phyloP scores from a whole-genome alignment of 2,888 invertebrate species.

The Teleiodes luculella region DNA sequence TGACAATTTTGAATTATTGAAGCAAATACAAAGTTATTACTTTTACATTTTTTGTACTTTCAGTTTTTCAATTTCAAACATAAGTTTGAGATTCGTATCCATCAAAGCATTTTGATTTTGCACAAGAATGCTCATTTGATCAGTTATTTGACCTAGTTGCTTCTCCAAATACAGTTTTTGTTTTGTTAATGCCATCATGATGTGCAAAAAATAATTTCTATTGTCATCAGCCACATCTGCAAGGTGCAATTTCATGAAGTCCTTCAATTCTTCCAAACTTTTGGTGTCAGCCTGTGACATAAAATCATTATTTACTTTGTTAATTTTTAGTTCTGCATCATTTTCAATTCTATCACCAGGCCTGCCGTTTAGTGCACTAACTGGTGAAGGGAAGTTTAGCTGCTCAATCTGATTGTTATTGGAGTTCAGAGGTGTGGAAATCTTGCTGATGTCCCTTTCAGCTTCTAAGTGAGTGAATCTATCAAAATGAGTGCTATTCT shows the following conservation, averaged over 20 bases:
- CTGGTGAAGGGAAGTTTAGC: conserved; percentile 51
- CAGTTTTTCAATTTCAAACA: conserved; percentile 67
- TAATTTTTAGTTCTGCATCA: conserved; percentile 37
- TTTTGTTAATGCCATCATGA: conserved; percentile 73
- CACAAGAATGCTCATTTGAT: conserved; percentile 53
- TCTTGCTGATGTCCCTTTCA: conserved; percentile 59
- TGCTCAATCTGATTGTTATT: conserved; percentile 44
- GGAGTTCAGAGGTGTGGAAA: conserved; percentile 62
- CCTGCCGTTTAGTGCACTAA: conserved; percentile 43
- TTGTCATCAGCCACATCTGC: conserved; percentile 65
- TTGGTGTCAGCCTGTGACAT: conserved; percentile 37
- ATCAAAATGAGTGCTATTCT: conserved; percentile 50
- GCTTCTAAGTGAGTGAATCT: conserved; percentile 46
- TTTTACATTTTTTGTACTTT: conserved; percentile 43
- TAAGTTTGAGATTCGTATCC: conserved; percentile 71
- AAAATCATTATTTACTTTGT: conserved; percentile 14
- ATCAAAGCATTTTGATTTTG: conserved; percentile 63
- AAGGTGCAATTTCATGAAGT: conserved; percentile 58
- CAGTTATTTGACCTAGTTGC: conserved; percentile 51
- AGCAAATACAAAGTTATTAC: background rate
- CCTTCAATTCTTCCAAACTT: conserved; percentile 59
- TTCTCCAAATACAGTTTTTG: conserved; percentile 69
- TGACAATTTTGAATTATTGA: no score
- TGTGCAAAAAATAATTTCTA: conserved; percentile 63
- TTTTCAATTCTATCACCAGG: conserved; percentile 44